Base-by-base conservation (phyloP, 2,113 vertebrate species). In the Psettodes erumei region DNA sequence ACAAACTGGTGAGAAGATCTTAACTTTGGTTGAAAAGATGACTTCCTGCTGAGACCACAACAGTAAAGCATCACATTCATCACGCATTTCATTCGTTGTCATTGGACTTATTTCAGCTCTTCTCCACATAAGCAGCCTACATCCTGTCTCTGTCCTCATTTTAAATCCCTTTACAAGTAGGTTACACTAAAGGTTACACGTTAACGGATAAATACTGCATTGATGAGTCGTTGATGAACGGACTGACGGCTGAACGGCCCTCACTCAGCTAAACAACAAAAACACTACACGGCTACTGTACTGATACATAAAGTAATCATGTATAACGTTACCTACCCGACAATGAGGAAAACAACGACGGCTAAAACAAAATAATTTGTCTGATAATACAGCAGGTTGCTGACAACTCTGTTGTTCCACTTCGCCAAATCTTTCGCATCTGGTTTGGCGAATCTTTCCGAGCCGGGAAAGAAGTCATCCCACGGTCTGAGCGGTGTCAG, bases 371-470 rank as follows among this genome's bases (percentile, higher is more conserved):
- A 77, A 74, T 99, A 99, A 78, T 98, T 99, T 42, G 96, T 98
- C 86, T 99, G 97, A 80, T 98, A 99, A 60, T 98, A 98, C 15
- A 98, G 94, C 89, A 99, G 89, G 84, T 98, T 99, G 95, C 91
- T 98, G 86, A 97, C 91, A 19, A 97, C 96, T 21, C 97, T 89
- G 92, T 96, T 97, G 95, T 96, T 97, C 97, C 96, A 98, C 92
- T 93, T 98, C 3, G 92, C 90, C 72, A 96, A 85, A 73, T 99
- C 96, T 69, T 88, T 92, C 23, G 91, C 58, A 43, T 98, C 97
- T 1, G 97, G 97, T 50, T 94, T 92, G 0, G 93, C 91, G 63
- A 98, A 99, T 19, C 96, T 94, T 0, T 96, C 95, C 0, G 91
- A 89, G 0, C 95, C 94, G 0, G 96, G 96, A 28, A 95, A 95